These are phyloP conservation scores for Parasteatoda lunata DNA, from an alignment of 2,888 invertebrate species.

Conservation along the genomic window DNA sequence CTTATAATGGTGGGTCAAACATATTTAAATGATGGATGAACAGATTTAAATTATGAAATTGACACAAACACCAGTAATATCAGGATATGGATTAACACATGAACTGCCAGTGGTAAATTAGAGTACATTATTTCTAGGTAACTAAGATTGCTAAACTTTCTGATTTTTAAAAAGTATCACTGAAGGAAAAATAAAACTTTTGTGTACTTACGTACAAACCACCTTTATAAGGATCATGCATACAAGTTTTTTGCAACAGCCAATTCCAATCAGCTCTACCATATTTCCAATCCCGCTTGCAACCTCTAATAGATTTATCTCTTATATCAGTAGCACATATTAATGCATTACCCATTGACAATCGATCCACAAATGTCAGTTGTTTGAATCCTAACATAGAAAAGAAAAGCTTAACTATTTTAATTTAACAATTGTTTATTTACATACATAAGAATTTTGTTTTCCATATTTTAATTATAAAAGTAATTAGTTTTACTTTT, in stretches of 20 bases:
- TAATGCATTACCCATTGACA: constrained; percentile 56
- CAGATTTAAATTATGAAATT: no score
- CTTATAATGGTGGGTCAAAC: no score
- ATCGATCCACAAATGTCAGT: constrained; percentile 42
- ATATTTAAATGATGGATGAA: no score
- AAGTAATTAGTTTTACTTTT: no score
- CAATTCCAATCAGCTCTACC: constrained; percentile 46
- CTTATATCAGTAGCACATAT: constrained; percentile 31
- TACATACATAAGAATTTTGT: no score
- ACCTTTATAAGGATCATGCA: constrained; percentile 52
- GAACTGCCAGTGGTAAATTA: not conserved
- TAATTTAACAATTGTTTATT: no score
- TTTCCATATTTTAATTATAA: no score
- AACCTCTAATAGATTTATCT: constrained; percentile 43
- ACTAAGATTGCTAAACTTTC: not conserved
- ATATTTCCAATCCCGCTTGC: constrained; percentile 50
- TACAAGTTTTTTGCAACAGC: constrained; percentile 20
- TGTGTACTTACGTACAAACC: constrained; percentile 48
- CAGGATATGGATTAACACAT: no score
- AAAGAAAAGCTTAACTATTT: not conserved
- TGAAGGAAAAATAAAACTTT: no score
- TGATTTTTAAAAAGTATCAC: not conserved
- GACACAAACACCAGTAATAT: no score
- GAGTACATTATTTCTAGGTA: not conserved
- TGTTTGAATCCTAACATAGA: constrained; percentile 39